A percentile compares a stretch with the other conserved stretches of the same genome.
Evolutionary conservation across 2,113 vertebrate species (phyloP).

Genomic region (Myotis davidii): DNA sequence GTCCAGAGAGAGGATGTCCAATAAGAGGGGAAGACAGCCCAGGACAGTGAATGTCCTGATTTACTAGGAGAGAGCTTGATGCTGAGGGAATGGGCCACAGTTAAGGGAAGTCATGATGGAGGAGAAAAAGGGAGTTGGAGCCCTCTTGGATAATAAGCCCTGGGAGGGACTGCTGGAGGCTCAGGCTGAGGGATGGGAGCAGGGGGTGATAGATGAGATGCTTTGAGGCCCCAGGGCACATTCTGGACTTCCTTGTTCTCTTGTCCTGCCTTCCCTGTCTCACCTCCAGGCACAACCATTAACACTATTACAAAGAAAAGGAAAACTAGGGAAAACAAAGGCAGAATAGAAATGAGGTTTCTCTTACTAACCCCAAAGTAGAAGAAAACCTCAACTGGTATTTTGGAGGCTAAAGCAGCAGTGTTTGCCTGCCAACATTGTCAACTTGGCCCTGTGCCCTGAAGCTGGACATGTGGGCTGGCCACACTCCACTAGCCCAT

Average conservation of each 20-base stretch:
- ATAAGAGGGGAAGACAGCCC: not conserved
- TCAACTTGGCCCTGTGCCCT: conserved; percentile 46
- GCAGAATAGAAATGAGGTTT: conserved; percentile 23
- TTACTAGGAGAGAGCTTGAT: not conserved
- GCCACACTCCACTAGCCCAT: conserved; percentile 44
- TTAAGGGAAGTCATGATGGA: not conserved
- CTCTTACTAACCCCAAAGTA: conserved; percentile 58
- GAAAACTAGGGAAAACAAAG: conserved; percentile 57
- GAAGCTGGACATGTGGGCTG: conserved; percentile 63
- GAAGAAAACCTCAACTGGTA: conserved; percentile 67
- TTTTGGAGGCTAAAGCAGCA: conserved; percentile 44
- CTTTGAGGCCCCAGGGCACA: not conserved
- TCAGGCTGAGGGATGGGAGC: not conserved
- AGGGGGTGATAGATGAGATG: not conserved
- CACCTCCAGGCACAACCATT: conserved; percentile 13
- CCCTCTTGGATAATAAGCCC: not conserved
- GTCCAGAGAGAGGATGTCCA: not conserved
- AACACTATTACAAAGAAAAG: conserved; percentile 51
- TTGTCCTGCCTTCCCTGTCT: not conserved
- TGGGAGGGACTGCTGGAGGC: not conserved
- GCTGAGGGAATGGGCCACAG: not conserved
- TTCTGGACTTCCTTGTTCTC: not conserved
- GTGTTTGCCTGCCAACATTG: conserved; percentile 57
- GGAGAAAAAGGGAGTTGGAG: not conserved
- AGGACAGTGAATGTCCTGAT: not conserved